Evolutionary conservation across 2,113 vertebrate species (phyloP), one percentile per base, ranked within the genome.

Genomic region (Albula goreensis): DNA sequence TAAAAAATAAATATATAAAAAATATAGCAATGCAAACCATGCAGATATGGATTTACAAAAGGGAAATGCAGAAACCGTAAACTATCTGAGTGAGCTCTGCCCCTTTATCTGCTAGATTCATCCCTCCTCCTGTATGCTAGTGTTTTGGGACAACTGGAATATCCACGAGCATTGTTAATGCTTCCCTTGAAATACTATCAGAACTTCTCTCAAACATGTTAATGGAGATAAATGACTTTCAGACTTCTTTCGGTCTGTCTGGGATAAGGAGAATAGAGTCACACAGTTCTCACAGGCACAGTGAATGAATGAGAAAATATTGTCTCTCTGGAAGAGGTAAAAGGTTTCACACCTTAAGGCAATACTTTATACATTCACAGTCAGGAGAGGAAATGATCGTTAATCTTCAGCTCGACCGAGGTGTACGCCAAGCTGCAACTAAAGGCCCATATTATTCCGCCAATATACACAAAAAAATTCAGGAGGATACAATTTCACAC

Each of bases 41-140:
- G 50, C 83, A 50, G 8, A 78, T 86, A 19, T 48, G 80, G 85
- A 70, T 83, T 83, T 17, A 70, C 85, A 83, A 80, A 88, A 17
- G 70, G 19, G 41, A 83, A 63, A 50, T 77, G 52, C 81, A 74
- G 49, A 79, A 50, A 79, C 83, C 50, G 49, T 50, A 74, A 56
- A 52, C 80, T 41, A 82, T 31, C 31, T 8, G 4, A 51, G 3
- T 15, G 3, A 15, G 80, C 60, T 60, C 60, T 48, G 13, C 48
- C 22, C 50, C 13, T 48, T 80, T 50, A 66, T 86, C 31, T 31
- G 84, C 6, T 9, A 25, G 70, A 77, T 41, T 15, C 8, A 80
- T 25, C 78, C 78, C 10, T 79, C 78, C 15, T 79, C 78, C 78
- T 15, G 31, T 48, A 13, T 12, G 57, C 17, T 3, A 60, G 10